Base-by-base conservation (phyloP, 1,140 invertebrate genomes). In the Gonatopus flavifemur region DNA sequence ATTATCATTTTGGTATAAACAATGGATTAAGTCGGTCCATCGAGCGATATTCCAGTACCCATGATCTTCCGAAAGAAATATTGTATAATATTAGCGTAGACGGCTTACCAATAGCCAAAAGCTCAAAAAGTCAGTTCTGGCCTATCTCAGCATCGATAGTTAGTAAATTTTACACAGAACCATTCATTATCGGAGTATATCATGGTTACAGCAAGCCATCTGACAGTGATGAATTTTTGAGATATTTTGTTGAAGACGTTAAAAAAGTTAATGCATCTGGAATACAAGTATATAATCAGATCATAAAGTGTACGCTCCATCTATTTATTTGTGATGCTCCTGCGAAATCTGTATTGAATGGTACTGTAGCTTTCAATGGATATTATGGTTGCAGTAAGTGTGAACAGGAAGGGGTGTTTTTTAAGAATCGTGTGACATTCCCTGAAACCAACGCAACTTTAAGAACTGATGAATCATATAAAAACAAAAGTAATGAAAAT, bases 51-150 rank as follows among this genome's bases (percentile, higher is more conserved):
- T 4, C 9, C 10, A n/a, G 13, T 8, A n/a, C n/a, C n/a, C 6
- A 33, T n/a, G 5, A 16, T 10, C 7, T 5, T n/a, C 32, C 15
- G 13, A 7, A 8, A 7, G 4, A 12, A 7, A 33, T 33, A 8
- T 13, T 9, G 6, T n/a, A n/a, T 5, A 33, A 33, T 15, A 15
- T 33, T 9, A 7, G 15, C 32, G 15, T 33, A 8, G 32, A 33
- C 38, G 7, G 49, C 43, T 40, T 57, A 53, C 32, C 25, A 36
- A 9, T 59, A 30, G 31, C 54, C 16, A 25, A 63, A 31, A 50
- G 60, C 54, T 46, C 50, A 16, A 38, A 48, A 41, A 45, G 57
- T 57, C 36, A 63, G 49, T n/a, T 24, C 25, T 39, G 31, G 13
- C 24, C 16, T 24, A 44, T 54, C 41, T 28, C 48, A 37, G 33